A percentile compares a stretch with the other conserved stretches of the same genome.
phyloP scores from a whole-genome alignment of 2,888 invertebrate species.

The Dasypogon diadema region DNA sequence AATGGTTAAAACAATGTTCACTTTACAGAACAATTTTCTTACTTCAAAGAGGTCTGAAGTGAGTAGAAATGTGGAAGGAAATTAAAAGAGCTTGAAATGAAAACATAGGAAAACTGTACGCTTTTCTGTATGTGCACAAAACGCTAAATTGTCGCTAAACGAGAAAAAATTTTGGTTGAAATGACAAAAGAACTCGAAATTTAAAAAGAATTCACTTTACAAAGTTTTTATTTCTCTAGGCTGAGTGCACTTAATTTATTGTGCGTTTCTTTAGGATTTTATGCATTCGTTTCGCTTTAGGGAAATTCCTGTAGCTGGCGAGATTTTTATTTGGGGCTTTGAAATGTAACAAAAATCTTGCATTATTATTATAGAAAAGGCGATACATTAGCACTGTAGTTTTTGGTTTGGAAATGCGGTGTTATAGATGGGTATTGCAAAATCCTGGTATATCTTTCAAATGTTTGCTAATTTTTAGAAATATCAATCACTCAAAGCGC shows the following conservation, averaged over 20 bases:
- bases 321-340: too few species aligned
- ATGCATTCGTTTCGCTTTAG: too few species aligned
- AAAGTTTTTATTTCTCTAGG: conserved; percentile 4
- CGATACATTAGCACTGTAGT: too few species aligned
- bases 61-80: conserved; percentile 21
- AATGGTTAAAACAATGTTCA: conserved; percentile 47
- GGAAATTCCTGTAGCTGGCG: too few species aligned
- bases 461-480: too few species aligned
- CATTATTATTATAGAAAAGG: too few species aligned
- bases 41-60: conserved; percentile 29
- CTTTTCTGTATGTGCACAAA: conserved; percentile 34
- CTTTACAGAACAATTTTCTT: conserved; percentile 40
- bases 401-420: too few species aligned
- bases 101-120: conserved; percentile 23
- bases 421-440: too few species aligned
- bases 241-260: conserved; percentile 19
- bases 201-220: conserved; percentile 15
- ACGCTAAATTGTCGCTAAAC: conserved; percentile 47
- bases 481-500: too few species aligned
- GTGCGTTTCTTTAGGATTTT: too few species aligned
- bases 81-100: conserved; percentile 39
- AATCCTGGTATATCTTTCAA: too few species aligned
- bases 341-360: too few species aligned
- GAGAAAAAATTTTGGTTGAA: conserved; percentile 40
- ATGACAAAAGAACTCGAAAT: conserved; percentile 40